These are phyloP conservation scores for Hipparchia sbordonii DNA, from an alignment of 2,888 invertebrate genomes.

Conservation along the genomic window DNA sequence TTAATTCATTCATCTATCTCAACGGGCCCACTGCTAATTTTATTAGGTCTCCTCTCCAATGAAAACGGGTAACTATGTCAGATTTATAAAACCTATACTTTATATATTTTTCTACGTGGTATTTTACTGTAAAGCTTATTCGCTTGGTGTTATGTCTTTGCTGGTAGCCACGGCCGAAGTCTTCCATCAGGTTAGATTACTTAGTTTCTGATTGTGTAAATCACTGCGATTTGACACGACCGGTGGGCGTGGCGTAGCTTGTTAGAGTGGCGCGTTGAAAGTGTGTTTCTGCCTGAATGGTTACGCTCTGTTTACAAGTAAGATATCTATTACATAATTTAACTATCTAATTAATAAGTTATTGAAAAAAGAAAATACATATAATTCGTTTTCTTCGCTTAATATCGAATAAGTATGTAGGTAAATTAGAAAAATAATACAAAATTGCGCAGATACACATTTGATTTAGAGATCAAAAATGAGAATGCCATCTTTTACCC, in stretches of 20 bases:
- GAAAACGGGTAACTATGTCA: too few species aligned
- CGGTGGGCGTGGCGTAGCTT: not conserved
- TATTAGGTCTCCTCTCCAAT: too few species aligned
- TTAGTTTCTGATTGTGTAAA: not conserved
- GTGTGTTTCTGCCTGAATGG: not conserved
- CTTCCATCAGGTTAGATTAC: too few species aligned
- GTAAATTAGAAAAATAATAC: conserved; percentile 26
- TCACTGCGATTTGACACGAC: not conserved
- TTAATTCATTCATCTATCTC: too few species aligned
- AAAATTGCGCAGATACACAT: conserved; percentile 28
- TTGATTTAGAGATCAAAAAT: conserved; percentile 20
- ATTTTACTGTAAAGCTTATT: too few species aligned
- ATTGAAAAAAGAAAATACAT: conserved; percentile 36
- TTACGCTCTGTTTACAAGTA: conserved; percentile 21
- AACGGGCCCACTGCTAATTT: too few species aligned
- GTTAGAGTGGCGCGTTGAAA: not conserved
- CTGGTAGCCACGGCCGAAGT: too few species aligned
- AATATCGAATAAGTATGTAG: conserved; percentile 12
- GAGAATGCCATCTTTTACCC: conserved; percentile 15
- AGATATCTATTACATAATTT: conserved; percentile 32
- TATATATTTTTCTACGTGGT: too few species aligned
- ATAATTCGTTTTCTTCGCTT: conserved; percentile 40
- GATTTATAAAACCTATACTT: too few species aligned
- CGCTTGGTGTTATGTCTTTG: too few species aligned
- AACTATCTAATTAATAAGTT: conserved; percentile 32